A percentile compares a stretch with the other conserved stretches of the same genome.
Conservation (phyloP, 2,113 vertebrate species). For the Butastur rufipennis region DNA sequence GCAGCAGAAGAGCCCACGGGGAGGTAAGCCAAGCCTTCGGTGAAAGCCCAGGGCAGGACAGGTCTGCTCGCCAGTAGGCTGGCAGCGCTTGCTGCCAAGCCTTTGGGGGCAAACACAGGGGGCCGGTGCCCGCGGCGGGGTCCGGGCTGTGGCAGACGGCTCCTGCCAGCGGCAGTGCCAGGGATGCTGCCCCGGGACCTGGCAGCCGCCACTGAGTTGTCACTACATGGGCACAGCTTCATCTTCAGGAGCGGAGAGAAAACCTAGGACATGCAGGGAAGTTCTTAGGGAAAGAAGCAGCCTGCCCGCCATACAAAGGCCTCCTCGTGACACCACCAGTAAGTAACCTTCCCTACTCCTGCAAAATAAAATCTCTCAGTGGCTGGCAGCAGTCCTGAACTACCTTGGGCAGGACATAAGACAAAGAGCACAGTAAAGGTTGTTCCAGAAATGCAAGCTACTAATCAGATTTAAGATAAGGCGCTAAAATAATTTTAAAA, state of each 20-base stretch:
- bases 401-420: too few species aligned
- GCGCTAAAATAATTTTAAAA: not conserved
- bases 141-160: not conserved
- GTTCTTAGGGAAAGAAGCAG: not conserved
- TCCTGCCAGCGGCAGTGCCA: accelerated
- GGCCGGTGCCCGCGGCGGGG: too few species aligned
- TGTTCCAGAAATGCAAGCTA: not conserved
- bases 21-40: not conserved
- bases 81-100: not conserved
- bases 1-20: not conserved
- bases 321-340: not conserved
- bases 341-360: not conserved
- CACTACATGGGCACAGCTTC: not conserved
- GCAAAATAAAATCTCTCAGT: not conserved
- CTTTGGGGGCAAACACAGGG: too few species aligned
- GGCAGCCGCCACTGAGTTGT: accelerated
- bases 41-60: not conserved
- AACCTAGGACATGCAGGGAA: accelerated
- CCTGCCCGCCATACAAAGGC: not conserved
- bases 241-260: not conserved
- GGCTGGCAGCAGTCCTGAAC: not conserved
- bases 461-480: not conserved
- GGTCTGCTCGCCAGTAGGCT: not conserved
- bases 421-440: not conserved
- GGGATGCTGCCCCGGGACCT: not conserved